These are phyloP conservation scores for Temnothorax nylanderi DNA, from an alignment of 1,140 invertebrate species.

Conservation along the genomic window DNA sequence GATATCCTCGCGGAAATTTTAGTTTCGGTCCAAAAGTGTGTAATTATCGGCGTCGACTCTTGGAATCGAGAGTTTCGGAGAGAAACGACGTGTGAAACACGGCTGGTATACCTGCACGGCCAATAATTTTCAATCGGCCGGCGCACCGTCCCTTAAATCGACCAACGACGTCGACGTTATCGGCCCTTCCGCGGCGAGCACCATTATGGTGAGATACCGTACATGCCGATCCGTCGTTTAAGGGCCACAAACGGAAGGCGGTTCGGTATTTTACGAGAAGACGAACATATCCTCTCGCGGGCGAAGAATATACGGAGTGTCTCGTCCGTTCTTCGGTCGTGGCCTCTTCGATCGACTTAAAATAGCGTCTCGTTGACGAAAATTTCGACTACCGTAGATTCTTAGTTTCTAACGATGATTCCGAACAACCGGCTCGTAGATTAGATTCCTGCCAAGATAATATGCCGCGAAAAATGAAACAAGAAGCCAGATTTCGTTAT, in stretches of 20 bases:
- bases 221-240: constrained; percentile 73
- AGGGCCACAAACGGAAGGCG: constrained; percentile 68
- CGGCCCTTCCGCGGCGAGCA: constrained; percentile 68
- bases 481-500: not conserved
- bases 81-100: constrained; percentile 23
- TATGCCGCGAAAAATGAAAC: not conserved
- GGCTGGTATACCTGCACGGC: constrained; percentile 32
- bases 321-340: not conserved
- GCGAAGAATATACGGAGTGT: constrained; percentile 62
- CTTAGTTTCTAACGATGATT: not conserved
- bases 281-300: constrained; percentile 40
- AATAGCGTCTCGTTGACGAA: not conserved
- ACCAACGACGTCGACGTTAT: constrained; percentile 70
- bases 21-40: not conserved
- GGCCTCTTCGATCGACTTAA: not conserved
- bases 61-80: not conserved
- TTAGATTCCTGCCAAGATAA: not conserved
- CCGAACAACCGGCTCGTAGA: not conserved
- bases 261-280: constrained; percentile 35
- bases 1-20: not conserved
- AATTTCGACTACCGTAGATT: not conserved
- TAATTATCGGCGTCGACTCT: not conserved
- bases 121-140: constrained; percentile 73
- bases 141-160: constrained; percentile 71
- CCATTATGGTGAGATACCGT: constrained; percentile 75